Conservation (phyloP, 2,797 vertebrate species). For the Tragopan temminckii region DNA sequence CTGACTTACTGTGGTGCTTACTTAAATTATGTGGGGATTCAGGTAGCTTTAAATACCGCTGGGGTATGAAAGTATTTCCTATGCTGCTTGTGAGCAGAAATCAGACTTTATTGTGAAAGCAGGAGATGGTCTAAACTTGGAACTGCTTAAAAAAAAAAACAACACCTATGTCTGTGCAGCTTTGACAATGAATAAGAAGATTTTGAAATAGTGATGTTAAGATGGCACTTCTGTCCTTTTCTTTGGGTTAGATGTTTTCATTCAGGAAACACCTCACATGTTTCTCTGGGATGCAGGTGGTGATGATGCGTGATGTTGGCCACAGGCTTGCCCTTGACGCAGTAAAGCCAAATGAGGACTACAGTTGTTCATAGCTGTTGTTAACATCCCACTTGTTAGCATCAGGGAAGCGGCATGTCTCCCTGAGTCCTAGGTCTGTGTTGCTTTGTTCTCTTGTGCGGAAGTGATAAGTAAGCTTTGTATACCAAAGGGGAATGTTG, state of each 20-base stretch:
- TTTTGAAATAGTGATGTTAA: not conserved
- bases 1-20: not conserved
- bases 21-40: not conserved
- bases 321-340: not conserved
- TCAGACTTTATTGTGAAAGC: not conserved
- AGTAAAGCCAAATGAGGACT: not conserved
- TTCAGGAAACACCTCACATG: accelerated
- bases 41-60: not conserved
- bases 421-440: not conserved
- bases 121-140: not conserved
- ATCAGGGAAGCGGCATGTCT: not conserved
- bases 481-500: not conserved
- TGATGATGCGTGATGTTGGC: not conserved
- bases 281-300: accelerated
- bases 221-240: not conserved
- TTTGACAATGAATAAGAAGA: not conserved
- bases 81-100: not conserved
- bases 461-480: not conserved
- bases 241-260: not conserved
- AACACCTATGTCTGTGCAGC: not conserved
- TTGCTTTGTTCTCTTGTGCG: not conserved
- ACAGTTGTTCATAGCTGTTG: not conserved
- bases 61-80: not conserved
- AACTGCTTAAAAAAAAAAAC: not conserved
- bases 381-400: not conserved